phyloP scores from a whole-genome alignment of 2,113 vertebrate species.

The Dromiciops gliroides region DNA sequence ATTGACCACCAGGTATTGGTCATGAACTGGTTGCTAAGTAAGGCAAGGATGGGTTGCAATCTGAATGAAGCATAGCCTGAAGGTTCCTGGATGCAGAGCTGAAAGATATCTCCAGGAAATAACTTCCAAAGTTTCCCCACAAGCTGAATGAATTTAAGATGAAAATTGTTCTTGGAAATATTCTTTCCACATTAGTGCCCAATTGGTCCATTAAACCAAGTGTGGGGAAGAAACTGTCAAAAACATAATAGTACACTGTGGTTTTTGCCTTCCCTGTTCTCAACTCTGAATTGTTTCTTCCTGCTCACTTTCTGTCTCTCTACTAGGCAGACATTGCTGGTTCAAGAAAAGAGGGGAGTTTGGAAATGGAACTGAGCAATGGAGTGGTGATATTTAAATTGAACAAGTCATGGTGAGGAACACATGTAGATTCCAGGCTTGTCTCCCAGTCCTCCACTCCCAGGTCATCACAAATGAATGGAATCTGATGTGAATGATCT shows the following conservation, averaged over 20 bases:
- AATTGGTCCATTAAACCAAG: not conserved
- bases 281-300: not conserved
- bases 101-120: slow-evolving; percentile 9
- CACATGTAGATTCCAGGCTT: not conserved
- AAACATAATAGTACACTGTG: not conserved
- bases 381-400: not conserved
- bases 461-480: not conserved
- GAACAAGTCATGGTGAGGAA: not conserved
- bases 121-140: not conserved
- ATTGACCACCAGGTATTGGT: not conserved
- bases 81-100: not conserved
- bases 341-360: not conserved
- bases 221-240: not conserved
- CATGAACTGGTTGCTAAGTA: not conserved
- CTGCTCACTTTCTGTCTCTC: not conserved
- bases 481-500: not conserved
- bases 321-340: not conserved
- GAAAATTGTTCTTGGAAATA: not conserved
- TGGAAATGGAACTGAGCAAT: not conserved
- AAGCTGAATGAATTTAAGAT: not conserved
- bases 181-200: not conserved
- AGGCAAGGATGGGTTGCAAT: not conserved
- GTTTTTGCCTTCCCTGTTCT: not conserved
- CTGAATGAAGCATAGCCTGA: not conserved
- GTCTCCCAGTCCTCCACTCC: not conserved